These are phyloP conservation scores for Centropyge bicolor DNA, from an alignment of 2,797 vertebrate species.

Conservation along the genomic window DNA sequence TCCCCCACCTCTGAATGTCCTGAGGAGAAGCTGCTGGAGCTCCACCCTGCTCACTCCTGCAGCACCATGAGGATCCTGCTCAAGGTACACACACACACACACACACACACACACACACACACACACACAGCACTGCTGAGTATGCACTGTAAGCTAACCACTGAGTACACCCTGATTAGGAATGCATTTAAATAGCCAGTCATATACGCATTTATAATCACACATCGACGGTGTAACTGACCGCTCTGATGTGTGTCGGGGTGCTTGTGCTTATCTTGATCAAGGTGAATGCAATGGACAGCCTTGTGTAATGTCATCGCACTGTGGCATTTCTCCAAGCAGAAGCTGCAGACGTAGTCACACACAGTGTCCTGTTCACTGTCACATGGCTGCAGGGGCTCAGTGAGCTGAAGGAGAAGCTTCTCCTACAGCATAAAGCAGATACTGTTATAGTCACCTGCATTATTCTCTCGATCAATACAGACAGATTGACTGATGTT, in stretches of 20 bases:
- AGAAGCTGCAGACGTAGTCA: background rate
- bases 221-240: background rate
- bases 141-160: background rate
- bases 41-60: slow-evolving; percentile 87
- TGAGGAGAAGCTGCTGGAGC: slow-evolving; percentile 86
- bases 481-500: background rate
- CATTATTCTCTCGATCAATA: too few relatives aligned
- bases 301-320: background rate
- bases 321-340: background rate
- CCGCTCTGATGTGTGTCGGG: background rate
- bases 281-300: background rate
- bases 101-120: too few relatives aligned
- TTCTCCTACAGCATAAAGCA: background rate
- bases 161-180: background rate
- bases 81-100: slow-evolving; percentile 80
- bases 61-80: slow-evolving; percentile 87
- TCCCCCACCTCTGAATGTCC: slow-evolving; percentile 81
- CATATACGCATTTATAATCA: too few relatives aligned
- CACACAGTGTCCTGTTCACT: background rate
- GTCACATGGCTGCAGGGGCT: background rate
- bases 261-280: background rate
- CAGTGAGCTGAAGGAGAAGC: background rate
- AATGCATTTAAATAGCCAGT: too few relatives aligned
- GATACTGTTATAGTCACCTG: background rate
- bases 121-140: background rate